Evolutionary conservation across 1,140 invertebrate species (phyloP), one percentile per base, ranked within the genome.

Genomic region (Hetaerina americana): DNA sequence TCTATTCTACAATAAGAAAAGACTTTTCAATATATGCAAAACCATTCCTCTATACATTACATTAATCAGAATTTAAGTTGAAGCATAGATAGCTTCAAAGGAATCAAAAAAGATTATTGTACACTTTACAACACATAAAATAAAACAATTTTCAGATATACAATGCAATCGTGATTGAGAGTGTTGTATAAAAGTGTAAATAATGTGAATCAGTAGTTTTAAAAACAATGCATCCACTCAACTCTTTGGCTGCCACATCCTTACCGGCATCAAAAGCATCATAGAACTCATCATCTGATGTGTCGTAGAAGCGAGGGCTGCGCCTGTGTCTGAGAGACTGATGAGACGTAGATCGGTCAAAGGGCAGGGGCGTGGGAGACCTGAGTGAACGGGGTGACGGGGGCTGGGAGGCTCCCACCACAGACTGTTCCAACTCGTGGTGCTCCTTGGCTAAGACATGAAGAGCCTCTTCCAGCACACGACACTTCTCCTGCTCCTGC

Each of bases 251-350:
- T n/a, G n/a, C n/a, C n/a, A n/a, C n/a, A n/a, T 26, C 24, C 72
- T 72, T 79, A 79, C 79, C 80, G 75, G 77, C 78, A 74, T 82
- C 82, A 78, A 79, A 82, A 68, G 82, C 82, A 84, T 89, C 87
- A 77, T 86, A 88, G 79, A 87, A 90, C 74, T 89, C 88, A 76
- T 89, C 88, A 76, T 87, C 87, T 73, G 87, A 87, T 24, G 86
- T 86, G 70, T 88, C 86, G 75, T 85, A 87, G 24, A 84, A 85
- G 18, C 85, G 79, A 71, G 83, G 83, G 57, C 80, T 81, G 8
- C 82, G 80, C 72, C 82, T 82, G 74, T 81, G 71, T 70, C 71
- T 71, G 29, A 71, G 70, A 70, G 71, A 57, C 10, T 57, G 40
- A n/a, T n/a, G 40, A 5, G 40, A 57, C 10, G 22, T n/a, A 12